Conservation (phyloP, 1,140 invertebrate genomes). For the Linepithema humile region DNA sequence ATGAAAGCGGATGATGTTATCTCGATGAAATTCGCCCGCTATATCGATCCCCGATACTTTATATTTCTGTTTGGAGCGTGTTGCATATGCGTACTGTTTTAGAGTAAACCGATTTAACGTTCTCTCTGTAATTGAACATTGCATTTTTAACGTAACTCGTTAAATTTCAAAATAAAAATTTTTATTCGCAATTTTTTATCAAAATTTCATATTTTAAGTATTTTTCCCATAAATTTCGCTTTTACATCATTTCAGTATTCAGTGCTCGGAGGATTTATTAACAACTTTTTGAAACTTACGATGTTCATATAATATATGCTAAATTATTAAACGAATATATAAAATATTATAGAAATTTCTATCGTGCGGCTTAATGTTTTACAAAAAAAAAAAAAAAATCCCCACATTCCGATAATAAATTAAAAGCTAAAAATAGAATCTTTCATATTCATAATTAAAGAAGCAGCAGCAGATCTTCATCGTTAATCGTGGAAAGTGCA, state of each 20-base stretch:
- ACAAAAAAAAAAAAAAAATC: too few species aligned
- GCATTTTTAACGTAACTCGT: neutral
- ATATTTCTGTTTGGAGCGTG: neutral
- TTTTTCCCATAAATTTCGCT: too few species aligned
- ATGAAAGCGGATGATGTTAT: slow-evolving; percentile 36
- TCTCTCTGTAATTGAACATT: slow-evolving; percentile 26
- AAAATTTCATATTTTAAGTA: neutral
- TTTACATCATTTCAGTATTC: neutral
- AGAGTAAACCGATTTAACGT: neutral
- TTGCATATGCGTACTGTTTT: neutral
- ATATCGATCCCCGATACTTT: slow-evolving; percentile 11
- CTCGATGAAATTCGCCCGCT: slow-evolving; percentile 24
- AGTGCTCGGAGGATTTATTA: neutral
- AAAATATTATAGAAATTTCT: neutral
- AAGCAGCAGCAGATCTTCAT: neutral
- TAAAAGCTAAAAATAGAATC: neutral
- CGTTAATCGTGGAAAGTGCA: neutral
- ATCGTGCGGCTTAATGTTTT: too few species aligned
- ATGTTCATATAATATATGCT: neutral
- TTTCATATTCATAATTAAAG: neutral
- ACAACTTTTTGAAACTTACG: neutral
- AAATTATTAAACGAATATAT: neutral
- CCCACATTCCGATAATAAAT: neutral
- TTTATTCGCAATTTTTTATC: neutral
- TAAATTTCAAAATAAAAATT: neutral